Percentiles rank a stretch among this genome's conserved stretches.
Conservation (phyloP, 2,797 vertebrate species). For the Chanos chanos region DNA sequence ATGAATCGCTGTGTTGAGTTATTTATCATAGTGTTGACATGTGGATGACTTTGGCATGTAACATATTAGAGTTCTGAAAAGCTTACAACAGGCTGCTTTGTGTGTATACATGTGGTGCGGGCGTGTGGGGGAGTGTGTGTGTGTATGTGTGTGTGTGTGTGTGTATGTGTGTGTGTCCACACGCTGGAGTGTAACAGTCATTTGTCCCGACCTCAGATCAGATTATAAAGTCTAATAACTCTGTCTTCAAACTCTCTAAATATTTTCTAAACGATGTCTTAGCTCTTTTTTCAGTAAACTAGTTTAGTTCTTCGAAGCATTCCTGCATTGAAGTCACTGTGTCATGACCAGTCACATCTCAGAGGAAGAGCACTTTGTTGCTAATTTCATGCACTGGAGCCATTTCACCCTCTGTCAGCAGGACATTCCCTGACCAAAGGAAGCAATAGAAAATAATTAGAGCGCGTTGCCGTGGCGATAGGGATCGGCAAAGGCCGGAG, state of each 20-base stretch:
- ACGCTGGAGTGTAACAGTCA: neutral
- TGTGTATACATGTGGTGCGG: conserved; percentile 12
- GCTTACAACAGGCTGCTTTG: conserved; percentile 6
- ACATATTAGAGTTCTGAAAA: conserved; percentile 2
- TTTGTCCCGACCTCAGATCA: neutral
- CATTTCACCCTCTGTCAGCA: neutral
- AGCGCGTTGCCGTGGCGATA: conserved; percentile 29
- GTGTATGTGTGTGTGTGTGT: conserved; percentile 1
- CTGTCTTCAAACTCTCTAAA: neutral
- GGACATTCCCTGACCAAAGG: conserved; percentile 31
- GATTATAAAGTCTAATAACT: too few species aligned
- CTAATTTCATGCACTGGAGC: conserved; percentile 2
- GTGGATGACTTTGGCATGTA: conserved; percentile 26
- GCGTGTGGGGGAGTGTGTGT: conserved; percentile 11
- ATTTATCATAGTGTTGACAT: conserved; percentile 31
- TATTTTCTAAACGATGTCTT: too few species aligned
- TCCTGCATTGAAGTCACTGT: neutral
- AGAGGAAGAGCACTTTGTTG: neutral
- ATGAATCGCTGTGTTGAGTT: conserved; percentile 33
- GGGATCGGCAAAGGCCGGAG: conserved; percentile 22
- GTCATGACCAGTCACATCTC: conserved; percentile 6
- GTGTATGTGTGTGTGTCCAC: conserved; percentile 9
- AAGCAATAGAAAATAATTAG: conserved; percentile 52
- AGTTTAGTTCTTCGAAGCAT: too few species aligned
- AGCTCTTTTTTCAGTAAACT: too few species aligned